Evolutionary conservation across 2,113 vertebrate species (phyloP).

Genomic region (Dascyllus trimaculatus): DNA sequence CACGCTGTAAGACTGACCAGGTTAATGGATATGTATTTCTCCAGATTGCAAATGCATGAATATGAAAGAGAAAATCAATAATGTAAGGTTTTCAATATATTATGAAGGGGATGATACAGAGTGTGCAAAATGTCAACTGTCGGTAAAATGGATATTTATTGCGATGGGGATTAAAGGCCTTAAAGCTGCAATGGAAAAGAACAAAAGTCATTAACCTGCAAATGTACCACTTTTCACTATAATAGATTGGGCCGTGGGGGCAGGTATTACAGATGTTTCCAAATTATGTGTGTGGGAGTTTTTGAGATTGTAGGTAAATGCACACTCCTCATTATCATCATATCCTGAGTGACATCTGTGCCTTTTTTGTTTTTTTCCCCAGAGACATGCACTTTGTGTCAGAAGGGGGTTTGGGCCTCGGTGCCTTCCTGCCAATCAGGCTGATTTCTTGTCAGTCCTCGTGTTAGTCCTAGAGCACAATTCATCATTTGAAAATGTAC

Average conservation of each 20-base stretch:
- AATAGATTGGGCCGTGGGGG: conserved; percentile 13
- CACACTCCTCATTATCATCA: conserved; percentile 40
- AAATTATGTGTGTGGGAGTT: background rate
- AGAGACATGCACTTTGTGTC: conserved; percentile 19
- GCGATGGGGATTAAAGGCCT: conserved; percentile 12
- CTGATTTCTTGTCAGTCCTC: conserved; percentile 11
- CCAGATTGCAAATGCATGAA: conserved; percentile 29
- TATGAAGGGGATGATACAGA: conserved; percentile 14
- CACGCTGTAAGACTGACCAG: background rate
- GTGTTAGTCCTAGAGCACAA: conserved; percentile 11
- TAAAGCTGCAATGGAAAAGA: conserved; percentile 14
- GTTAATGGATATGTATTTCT: conserved; percentile 25
- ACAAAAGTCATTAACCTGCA: conserved; percentile 34
- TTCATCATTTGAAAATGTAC: background rate
- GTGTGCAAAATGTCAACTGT: conserved; percentile 39
- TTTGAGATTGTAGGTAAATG: conserved; percentile 12
- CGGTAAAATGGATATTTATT: conserved; percentile 34
- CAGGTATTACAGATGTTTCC: background rate
- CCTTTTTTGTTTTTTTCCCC: background rate
- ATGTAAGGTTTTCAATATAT: conserved; percentile 47
- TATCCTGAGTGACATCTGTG: conserved; percentile 20
- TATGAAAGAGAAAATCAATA: conserved; percentile 47
- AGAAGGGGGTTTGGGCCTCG: background rate
- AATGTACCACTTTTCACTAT: conserved; percentile 38
- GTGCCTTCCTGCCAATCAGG: conserved; percentile 34